Evolutionary conservation across 2,797 vertebrate genomes (phyloP).

Genomic region (Melanotaenia maccullochi): DNA sequence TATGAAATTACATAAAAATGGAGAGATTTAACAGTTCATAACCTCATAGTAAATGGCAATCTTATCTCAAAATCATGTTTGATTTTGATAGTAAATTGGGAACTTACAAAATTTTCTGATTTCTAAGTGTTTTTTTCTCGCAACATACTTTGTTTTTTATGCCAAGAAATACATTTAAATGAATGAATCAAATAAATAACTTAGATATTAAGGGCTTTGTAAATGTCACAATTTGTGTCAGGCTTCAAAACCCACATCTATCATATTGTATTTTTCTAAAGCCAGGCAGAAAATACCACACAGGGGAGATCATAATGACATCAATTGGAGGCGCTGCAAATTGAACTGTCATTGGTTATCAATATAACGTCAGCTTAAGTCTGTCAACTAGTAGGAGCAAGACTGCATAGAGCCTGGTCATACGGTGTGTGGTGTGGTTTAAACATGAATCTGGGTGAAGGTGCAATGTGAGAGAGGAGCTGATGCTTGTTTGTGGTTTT

Average conservation of each 20-base stretch:
- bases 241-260: constrained; percentile 28
- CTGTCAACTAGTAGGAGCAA: constrained; percentile 21
- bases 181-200: constrained; percentile 1
- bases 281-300: constrained; percentile 34
- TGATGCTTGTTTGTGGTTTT: constrained; percentile 4
- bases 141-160: background rate
- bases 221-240: constrained; percentile 28
- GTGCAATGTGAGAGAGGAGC: background rate
- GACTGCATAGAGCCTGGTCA: constrained; percentile 33
- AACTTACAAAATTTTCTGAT: no score
- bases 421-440: constrained; percentile 10
- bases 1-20: constrained; percentile 9
- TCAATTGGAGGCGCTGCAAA: constrained; percentile 42
- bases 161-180: background rate
- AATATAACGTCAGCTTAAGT: constrained; percentile 45
- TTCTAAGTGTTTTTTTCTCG: no score
- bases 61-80: background rate
- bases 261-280: constrained; percentile 30
- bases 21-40: constrained; percentile 5
- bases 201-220: background rate
- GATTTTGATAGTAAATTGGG: background rate
- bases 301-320: constrained; percentile 28
- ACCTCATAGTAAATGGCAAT: background rate
- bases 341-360: constrained; percentile 54
- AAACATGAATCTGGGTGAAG: constrained; percentile 14